Evolutionary conservation across 2,888 invertebrate genomes (phyloP).

Genomic region (Criorhina ranunculi): DNA sequence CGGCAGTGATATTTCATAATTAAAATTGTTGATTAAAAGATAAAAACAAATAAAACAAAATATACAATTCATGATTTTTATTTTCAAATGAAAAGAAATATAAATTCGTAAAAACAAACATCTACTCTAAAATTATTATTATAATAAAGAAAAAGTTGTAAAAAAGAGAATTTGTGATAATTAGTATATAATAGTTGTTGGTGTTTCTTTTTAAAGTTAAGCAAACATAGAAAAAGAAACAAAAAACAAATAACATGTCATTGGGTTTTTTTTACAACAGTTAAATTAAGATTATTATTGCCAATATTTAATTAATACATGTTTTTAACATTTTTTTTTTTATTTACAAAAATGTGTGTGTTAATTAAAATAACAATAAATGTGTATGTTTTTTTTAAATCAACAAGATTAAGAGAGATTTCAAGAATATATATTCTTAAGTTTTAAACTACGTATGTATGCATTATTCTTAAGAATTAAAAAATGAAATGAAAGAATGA

Average conservation of each 20-base stretch:
- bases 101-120: slow-evolving; percentile 16
- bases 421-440: slow-evolving; percentile 14
- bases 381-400: slow-evolving; percentile 45
- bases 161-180: slow-evolving; percentile 18
- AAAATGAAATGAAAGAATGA: slow-evolving; percentile 34
- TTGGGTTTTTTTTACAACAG: slow-evolving; percentile 55
- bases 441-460: slow-evolving; percentile 23
- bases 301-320: slow-evolving; percentile 64
- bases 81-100: slow-evolving; percentile 34
- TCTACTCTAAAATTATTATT: not conserved
- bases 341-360: slow-evolving; percentile 62
- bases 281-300: slow-evolving; percentile 72
- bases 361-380: slow-evolving; percentile 44
- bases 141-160: slow-evolving; percentile 1
- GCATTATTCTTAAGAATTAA: slow-evolving; percentile 13
- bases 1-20: slow-evolving; percentile 69
- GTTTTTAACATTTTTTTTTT: slow-evolving; percentile 18
- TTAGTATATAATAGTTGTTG: slow-evolving; percentile 21
- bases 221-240: too few species aligned
- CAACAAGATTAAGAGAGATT: slow-evolving; percentile 55
- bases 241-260: slow-evolving; percentile 42
- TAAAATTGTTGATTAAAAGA: slow-evolving; percentile 7
- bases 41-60: slow-evolving; percentile 35
- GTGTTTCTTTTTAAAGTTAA: slow-evolving; percentile 15
- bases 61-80: slow-evolving; percentile 35